Percentiles rank a stretch among this genome's conserved stretches.
phyloP scores from a whole-genome alignment of 1,140 invertebrate genomes.

The Branchinecta lynchi region DNA sequence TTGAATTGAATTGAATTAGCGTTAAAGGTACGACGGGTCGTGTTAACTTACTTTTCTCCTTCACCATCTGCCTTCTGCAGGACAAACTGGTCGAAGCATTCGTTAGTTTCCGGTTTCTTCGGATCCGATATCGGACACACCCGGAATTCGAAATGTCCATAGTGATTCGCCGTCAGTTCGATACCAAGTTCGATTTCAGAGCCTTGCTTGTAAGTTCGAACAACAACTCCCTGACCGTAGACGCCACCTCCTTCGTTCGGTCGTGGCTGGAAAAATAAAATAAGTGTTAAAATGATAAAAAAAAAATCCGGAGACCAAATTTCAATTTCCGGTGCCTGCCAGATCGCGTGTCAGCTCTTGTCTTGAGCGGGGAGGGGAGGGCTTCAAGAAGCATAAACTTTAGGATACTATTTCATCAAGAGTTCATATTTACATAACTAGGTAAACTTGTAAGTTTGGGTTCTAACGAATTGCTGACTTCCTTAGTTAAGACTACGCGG shows the following conservation, averaged over 20 bases:
- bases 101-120: slow-evolving; percentile 39
- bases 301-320: no score
- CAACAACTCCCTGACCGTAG: slow-evolving; percentile 63
- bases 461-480: no score
- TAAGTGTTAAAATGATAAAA: not conserved
- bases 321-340: no score
- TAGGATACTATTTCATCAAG: no score
- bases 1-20: no score
- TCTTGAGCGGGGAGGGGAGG: no score
- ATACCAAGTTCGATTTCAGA: slow-evolving; percentile 51
- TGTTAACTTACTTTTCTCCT: slow-evolving; percentile 26
- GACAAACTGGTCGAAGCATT: slow-evolving; percentile 56
- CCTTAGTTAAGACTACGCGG: no score
- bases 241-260: slow-evolving; percentile 67
- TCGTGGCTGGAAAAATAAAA: slow-evolving; percentile 40
- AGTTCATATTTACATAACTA: no score
- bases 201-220: slow-evolving; percentile 50
- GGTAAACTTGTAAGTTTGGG: no score
- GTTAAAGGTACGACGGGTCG: no score
- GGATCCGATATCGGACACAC: slow-evolving; percentile 49
- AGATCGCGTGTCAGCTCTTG: no score
- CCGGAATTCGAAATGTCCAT: slow-evolving; percentile 74
- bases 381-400: no score
- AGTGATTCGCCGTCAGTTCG: slow-evolving; percentile 44
- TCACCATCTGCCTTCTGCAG: slow-evolving; percentile 38